A percentile compares a stretch with the other conserved stretches of the same genome.
These are phyloP conservation scores for Tenthredo amoena DNA, from an alignment of 2,888 invertebrate species.

Conservation along the genomic window DNA sequence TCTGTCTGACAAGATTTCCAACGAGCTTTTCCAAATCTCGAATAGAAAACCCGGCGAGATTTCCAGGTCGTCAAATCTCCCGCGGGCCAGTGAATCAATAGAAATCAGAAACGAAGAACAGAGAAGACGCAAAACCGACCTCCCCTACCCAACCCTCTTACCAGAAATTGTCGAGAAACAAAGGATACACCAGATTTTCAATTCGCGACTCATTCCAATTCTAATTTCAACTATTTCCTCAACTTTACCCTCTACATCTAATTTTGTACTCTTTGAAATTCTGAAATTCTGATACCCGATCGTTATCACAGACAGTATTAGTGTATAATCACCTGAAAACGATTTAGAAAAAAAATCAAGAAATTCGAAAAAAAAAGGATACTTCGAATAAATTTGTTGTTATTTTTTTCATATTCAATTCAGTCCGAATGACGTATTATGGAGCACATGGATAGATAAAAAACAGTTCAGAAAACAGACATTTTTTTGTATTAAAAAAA, in stretches of 20 bases:
- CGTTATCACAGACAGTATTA: too few relatives aligned
- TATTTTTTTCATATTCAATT: too few relatives aligned
- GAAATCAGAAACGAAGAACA: slow-evolving; percentile 28
- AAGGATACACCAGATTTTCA: slow-evolving; percentile 33
- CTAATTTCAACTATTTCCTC: neutral
- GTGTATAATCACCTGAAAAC: too few relatives aligned
- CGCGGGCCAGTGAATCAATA: slow-evolving; percentile 39
- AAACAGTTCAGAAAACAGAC: too few relatives aligned
- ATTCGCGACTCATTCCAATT: slow-evolving; percentile 5
- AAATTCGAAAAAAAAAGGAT: neutral
- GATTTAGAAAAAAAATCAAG: neutral
- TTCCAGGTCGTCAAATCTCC: slow-evolving; percentile 44
- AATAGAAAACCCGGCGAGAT: slow-evolving; percentile 21
- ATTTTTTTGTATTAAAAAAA: too few relatives aligned
- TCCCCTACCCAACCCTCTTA: neutral
- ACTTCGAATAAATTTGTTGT: too few relatives aligned
- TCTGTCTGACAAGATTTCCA: slow-evolving; percentile 27
- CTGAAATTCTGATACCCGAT: too few relatives aligned
- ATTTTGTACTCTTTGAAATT: too few relatives aligned
- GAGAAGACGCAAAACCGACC: neutral
- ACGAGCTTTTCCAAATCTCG: neutral
- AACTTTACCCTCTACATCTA: neutral
- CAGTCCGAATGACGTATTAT: too few relatives aligned
- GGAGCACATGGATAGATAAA: too few relatives aligned
- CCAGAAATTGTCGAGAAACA: neutral